Percentiles rank a stretch among this genome's conserved stretches.
Conservation (phyloP, 2,888 invertebrate genomes). For the Pelosia muscerda region DNA sequence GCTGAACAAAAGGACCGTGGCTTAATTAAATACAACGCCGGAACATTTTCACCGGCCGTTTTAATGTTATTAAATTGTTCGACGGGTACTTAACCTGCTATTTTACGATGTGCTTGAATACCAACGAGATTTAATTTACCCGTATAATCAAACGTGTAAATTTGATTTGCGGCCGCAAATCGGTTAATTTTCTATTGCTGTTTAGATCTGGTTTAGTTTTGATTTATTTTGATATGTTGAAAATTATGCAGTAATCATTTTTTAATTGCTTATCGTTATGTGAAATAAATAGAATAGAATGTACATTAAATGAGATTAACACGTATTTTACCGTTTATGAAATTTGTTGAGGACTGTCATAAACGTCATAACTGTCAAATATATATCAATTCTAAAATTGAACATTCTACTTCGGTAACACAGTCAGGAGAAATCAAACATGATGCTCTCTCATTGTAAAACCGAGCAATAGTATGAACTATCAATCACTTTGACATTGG, state of each 20-base stretch:
- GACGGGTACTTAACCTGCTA: slow-evolving; percentile 73
- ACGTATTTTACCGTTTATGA: too few relatives aligned
- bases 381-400: too few relatives aligned
- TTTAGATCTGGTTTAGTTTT: slow-evolving; percentile 26
- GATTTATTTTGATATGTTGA: slow-evolving; percentile 7
- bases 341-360: too few relatives aligned
- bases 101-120: slow-evolving; percentile 75
- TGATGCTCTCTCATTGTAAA: too few relatives aligned
- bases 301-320: too few relatives aligned
- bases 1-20: slow-evolving; percentile 70
- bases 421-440: too few relatives aligned
- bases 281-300: too few relatives aligned
- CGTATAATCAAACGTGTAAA: slow-evolving; percentile 54
- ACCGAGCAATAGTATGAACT: too few relatives aligned
- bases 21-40: slow-evolving; percentile 82
- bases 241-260: background rate
- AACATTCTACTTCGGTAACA: too few relatives aligned
- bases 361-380: too few relatives aligned
- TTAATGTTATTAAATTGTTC: slow-evolving; percentile 85
- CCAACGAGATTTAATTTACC: slow-evolving; percentile 75
- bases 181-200: slow-evolving; percentile 33
- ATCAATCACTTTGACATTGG: too few relatives aligned
- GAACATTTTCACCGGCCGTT: slow-evolving; percentile 77
- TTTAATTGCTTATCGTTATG: too few relatives aligned
- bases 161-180: slow-evolving; percentile 35